Evolutionary conservation across 2,888 invertebrate genomes (phyloP).

Genomic region (Drosophila subsilvestris): DNA sequence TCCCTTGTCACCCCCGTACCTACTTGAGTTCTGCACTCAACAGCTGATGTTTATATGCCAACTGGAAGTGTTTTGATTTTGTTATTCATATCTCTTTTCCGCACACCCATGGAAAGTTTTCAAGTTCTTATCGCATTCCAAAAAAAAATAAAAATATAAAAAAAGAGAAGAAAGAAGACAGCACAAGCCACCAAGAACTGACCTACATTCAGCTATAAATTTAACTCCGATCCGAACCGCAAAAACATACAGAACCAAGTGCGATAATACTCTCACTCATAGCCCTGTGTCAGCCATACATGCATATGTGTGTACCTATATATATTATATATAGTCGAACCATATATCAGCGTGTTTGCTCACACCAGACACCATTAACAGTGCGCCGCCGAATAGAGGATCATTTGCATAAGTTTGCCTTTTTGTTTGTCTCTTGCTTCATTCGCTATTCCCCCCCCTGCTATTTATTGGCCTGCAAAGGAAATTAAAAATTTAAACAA

Average conservation of each 20-base stretch:
- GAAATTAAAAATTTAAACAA: conserved; percentile 44
- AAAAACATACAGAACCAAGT: conserved; percentile 4
- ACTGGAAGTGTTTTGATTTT: conserved; percentile 20
- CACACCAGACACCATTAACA: conserved; percentile 18
- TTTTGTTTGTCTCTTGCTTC: conserved; percentile 15
- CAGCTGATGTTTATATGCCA: conserved; percentile 27
- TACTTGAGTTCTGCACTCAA: conserved; percentile 6
- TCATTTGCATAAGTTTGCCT: conserved; percentile 22
- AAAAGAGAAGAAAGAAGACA: conserved; percentile 3
- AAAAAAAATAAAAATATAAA: background rate
- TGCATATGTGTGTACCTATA: background rate
- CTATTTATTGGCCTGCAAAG: conserved; percentile 30
- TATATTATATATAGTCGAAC: background rate
- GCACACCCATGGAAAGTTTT: conserved; percentile 59
- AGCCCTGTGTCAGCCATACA: conserved; percentile 4
- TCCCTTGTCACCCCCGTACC: background rate
- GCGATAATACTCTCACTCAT: conserved; percentile 20
- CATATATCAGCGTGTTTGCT: conserved; percentile 17
- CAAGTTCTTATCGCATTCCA: conserved; percentile 40
- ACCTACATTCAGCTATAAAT: conserved; percentile 55
- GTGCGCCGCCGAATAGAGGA: conserved; percentile 6
- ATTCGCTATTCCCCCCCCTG: background rate
- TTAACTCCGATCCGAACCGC: conserved; percentile 32
- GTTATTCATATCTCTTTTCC: background rate
- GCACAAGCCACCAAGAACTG: conserved; percentile 46